Percentiles rank a stretch among this genome's conserved stretches.
Evolutionary conservation across 2,888 invertebrate species (phyloP).

Genomic region (Tipula vernalis): DNA sequence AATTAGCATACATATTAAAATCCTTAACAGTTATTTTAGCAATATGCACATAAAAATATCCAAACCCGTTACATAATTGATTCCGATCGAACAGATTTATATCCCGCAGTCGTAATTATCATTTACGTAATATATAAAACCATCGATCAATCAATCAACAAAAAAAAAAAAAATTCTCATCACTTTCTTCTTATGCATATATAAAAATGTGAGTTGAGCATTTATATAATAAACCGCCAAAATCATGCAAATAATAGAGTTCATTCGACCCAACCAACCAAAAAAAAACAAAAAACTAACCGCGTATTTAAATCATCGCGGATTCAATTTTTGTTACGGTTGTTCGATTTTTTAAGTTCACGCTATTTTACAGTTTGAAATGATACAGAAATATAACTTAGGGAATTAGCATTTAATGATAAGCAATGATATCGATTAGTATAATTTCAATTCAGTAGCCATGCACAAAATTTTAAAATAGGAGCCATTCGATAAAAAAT

Average conservation of each 20-base stretch:
- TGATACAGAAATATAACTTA: background rate
- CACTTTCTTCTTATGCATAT: background rate
- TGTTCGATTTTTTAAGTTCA: background rate
- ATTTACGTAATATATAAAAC: background rate
- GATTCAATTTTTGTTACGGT: background rate
- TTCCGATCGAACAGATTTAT: background rate
- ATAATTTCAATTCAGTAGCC: background rate
- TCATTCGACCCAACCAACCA: background rate
- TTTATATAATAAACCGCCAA: background rate
- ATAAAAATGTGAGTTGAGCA: background rate
- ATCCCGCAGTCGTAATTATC: background rate
- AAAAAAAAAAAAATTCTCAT: background rate
- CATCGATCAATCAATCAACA: background rate
- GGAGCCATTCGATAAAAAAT: background rate
- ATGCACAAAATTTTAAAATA: background rate
- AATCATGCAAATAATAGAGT: background rate
- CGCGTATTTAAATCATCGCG: background rate
- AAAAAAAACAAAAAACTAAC: background rate
- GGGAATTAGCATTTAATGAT: background rate
- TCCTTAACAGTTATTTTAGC: background rate
- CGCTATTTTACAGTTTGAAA: background rate
- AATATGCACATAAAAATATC: background rate
- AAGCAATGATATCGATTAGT: background rate
- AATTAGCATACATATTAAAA: background rate
- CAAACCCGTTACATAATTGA: background rate